phyloP scores from a whole-genome alignment of 2,113 vertebrate species.

The Cyprinodon variegatus region DNA sequence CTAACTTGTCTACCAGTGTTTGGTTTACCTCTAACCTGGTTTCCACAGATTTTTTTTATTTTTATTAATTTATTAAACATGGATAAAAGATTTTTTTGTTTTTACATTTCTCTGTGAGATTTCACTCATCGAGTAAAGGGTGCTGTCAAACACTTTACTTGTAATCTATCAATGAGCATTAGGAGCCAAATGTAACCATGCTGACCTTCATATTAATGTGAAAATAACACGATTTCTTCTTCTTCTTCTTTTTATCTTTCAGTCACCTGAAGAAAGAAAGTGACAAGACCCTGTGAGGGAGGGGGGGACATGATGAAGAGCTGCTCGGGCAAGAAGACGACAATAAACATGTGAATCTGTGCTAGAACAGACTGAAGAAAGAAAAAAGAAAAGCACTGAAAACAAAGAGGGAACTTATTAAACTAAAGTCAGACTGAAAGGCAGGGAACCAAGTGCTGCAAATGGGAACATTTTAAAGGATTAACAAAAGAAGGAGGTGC shows the following conservation, averaged over 20 bases:
- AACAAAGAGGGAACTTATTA: constrained; percentile 44
- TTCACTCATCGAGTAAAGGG: too few species aligned
- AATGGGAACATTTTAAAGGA: constrained; percentile 42
- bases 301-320: constrained; percentile 53
- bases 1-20: too few species aligned
- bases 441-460: constrained; percentile 28
- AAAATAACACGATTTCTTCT: neutral
- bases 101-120: too few species aligned
- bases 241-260: constrained; percentile 26
- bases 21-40: too few species aligned
- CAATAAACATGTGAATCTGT: constrained; percentile 8
- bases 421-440: constrained; percentile 41
- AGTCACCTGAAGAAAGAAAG: constrained; percentile 99
- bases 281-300: constrained; percentile 95
- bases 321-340: constrained; percentile 55
- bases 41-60: too few species aligned
- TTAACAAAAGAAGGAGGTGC: constrained; percentile 35
- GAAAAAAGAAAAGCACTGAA: constrained; percentile 60
- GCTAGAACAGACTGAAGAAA: constrained; percentile 38
- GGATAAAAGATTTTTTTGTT: too few species aligned
- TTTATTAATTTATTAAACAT: too few species aligned
- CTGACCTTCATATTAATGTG: neutral
- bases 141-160: too few species aligned
- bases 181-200: neutral
- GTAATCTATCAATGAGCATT: too few species aligned